These are phyloP conservation scores for Celastrina argiolus DNA, from an alignment of 2,888 invertebrate genomes.

Conservation along the genomic window DNA sequence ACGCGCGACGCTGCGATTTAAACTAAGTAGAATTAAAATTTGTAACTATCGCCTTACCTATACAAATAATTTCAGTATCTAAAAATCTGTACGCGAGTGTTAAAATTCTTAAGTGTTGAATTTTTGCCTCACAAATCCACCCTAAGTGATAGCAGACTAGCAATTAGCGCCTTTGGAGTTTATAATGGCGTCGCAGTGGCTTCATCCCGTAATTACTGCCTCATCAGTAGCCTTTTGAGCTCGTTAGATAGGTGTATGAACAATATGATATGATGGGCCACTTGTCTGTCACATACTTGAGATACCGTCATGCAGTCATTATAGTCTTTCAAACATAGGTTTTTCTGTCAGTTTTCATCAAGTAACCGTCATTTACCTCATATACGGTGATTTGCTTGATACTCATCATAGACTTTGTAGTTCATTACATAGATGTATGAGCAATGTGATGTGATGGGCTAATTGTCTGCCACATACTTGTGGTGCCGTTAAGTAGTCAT, in stretches of 20 bases:
- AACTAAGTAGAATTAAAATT: too few relatives aligned
- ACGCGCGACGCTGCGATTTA: too few relatives aligned
- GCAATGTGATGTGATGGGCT: too few relatives aligned
- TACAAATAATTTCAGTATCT: too few relatives aligned
- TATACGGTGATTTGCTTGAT: too few relatives aligned
- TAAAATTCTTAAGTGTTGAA: neutral
- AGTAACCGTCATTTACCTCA: neutral
- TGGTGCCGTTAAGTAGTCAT: too few relatives aligned
- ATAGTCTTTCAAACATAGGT: neutral
- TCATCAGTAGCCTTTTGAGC: conserved; percentile 28
- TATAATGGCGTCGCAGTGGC: conserved; percentile 32
- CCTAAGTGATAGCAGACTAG: neutral
- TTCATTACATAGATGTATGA: too few relatives aligned
- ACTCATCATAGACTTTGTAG: too few relatives aligned
- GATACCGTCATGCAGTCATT: neutral
- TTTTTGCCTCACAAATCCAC: neutral
- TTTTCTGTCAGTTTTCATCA: neutral
- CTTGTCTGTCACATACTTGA: conserved; percentile 4
- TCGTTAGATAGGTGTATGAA: conserved; percentile 7
- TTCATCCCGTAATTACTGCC: conserved; percentile 33
- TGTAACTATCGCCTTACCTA: too few relatives aligned
- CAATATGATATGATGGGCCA: conserved; percentile 13
- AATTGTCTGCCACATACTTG: too few relatives aligned
- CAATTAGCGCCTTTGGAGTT: conserved; percentile 27
- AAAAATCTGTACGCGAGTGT: neutral